phyloP scores from a whole-genome alignment of 2,797 vertebrate species.

The Sandelia bainsii region DNA sequence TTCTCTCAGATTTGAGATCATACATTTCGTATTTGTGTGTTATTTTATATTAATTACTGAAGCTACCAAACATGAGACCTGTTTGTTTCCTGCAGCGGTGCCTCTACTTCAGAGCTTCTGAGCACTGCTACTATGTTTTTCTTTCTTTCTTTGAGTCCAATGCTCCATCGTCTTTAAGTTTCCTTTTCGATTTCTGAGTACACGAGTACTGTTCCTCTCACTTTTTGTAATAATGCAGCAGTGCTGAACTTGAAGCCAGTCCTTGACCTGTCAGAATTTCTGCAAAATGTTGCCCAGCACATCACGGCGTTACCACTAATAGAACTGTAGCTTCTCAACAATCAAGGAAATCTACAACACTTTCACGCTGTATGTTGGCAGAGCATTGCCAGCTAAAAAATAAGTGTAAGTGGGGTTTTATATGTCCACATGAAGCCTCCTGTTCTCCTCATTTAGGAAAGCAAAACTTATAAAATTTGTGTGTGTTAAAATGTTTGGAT shows the following conservation, averaged over 20 bases:
- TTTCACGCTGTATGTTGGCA: conserved; percentile 15
- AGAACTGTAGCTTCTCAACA: conserved; percentile 23
- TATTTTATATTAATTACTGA: too few relatives aligned
- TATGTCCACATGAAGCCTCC: conserved; percentile 39
- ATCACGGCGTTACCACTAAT: conserved; percentile 5
- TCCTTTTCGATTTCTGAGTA: conserved; percentile 32
- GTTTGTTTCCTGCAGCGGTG: too few relatives aligned
- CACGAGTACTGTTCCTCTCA: neutral
- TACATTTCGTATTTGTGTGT: too few relatives aligned
- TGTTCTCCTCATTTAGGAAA: conserved; percentile 47
- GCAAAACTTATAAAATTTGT: conserved; percentile 57
- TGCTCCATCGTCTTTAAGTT: too few relatives aligned
- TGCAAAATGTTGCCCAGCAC: neutral
- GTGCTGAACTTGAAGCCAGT: conserved; percentile 4
- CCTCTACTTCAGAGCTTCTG: too few relatives aligned
- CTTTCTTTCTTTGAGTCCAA: too few relatives aligned
- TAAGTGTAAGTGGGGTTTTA: conserved; percentile 45
- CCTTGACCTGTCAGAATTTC: conserved; percentile 7
- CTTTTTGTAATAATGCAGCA: neutral
- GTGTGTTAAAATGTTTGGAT: conserved; percentile 68
- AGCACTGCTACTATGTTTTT: too few relatives aligned
- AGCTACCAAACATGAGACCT: too few relatives aligned
- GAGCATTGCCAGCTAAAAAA: conserved; percentile 26
- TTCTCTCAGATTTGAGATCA: too few relatives aligned
- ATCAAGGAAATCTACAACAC: conserved; percentile 51